Conservation (phyloP, 2,888 invertebrate genomes). For the Tanytarsus gracilentus region DNA sequence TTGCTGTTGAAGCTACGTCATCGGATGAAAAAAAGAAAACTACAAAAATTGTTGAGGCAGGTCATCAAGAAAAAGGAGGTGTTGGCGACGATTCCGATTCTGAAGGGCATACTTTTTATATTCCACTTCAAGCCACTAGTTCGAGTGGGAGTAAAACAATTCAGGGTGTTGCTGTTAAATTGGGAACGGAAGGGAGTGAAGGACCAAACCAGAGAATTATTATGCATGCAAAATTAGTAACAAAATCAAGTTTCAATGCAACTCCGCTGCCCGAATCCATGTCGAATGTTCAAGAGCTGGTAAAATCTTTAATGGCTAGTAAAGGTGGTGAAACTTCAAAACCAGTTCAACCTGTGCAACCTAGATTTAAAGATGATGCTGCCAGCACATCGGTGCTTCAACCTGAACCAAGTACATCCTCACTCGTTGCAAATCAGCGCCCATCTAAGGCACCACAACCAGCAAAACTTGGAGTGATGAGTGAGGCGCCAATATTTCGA, state of each 20-base stretch:
- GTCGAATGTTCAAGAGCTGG: conserved; percentile 40
- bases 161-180: conserved; percentile 56
- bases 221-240: conserved; percentile 55
- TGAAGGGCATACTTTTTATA: conserved; percentile 54
- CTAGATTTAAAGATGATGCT: conserved; percentile 39
- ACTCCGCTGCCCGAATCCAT: conserved; percentile 41
- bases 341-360: conserved; percentile 43
- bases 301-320: conserved; percentile 37
- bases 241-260: conserved; percentile 48
- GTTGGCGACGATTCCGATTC: conserved; percentile 48
- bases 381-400: conserved; percentile 20
- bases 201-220: conserved; percentile 54
- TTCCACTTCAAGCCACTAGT: conserved; percentile 49
- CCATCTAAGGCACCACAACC: conserved; percentile 44
- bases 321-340: conserved; percentile 34
- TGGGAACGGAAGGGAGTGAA: conserved; percentile 54
- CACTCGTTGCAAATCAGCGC: conserved; percentile 45
- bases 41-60: conserved; percentile 34
- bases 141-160: conserved; percentile 39
- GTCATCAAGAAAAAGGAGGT: conserved; percentile 39
- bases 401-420: conserved; percentile 42
- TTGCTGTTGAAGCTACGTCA: conserved; percentile 49
- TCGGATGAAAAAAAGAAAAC: conserved; percentile 32
- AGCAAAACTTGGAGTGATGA: conserved; percentile 38
- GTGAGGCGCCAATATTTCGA: conserved; percentile 69